Percentiles rank a stretch among this genome's conserved stretches.
These are phyloP conservation scores for Channa argus DNA, from an alignment of 2,113 vertebrate species.

Conservation along the genomic window DNA sequence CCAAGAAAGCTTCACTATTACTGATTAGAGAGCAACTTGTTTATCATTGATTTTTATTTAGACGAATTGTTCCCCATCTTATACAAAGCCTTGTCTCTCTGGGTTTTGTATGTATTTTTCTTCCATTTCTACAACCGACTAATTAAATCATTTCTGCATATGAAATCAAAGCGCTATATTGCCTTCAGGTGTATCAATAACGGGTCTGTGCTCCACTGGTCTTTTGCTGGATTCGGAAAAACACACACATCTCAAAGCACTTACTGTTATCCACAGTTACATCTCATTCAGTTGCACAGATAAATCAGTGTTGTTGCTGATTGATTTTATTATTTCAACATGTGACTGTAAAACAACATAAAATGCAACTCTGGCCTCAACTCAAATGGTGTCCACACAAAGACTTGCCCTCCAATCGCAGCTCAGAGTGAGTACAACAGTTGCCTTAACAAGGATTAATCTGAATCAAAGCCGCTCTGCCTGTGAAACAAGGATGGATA, in stretches of 20 bases:
- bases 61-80: conserved; percentile 21
- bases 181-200: conserved; percentile 28
- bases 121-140: background rate
- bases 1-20: conserved; percentile 9
- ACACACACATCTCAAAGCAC: background rate
- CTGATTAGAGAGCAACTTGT: conserved; percentile 26
- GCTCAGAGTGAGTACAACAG: background rate
- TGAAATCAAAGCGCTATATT: conserved; percentile 25
- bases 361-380: background rate
- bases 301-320: conserved; percentile 17
- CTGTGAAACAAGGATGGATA: background rate
- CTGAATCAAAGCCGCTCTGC: background rate
- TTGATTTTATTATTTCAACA: background rate
- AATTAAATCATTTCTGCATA: background rate
- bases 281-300: conserved; percentile 30
- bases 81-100: background rate
- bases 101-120: background rate
- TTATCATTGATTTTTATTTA: conserved; percentile 31
- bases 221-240: background rate
- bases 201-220: conserved; percentile 8
- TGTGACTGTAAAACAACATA: conserved; percentile 1
- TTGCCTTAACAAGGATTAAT: background rate
- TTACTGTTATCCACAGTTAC: conserved; percentile 27
- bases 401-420: background rate
- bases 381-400: background rate